phyloP scores from a whole-genome alignment of 2,888 invertebrate species.

The Zygothrica quintamaculata region DNA sequence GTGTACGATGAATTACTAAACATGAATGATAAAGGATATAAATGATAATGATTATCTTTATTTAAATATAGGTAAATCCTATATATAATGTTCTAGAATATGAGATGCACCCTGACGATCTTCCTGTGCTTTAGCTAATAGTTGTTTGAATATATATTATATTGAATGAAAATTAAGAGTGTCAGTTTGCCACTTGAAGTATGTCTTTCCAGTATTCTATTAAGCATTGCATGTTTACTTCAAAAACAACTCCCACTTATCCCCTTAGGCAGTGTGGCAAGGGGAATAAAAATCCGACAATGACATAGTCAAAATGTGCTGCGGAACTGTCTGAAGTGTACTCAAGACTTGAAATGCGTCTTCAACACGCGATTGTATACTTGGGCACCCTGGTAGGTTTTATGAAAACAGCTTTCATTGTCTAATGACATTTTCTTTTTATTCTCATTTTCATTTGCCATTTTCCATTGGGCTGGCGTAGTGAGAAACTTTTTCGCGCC shows the following conservation, averaged over 20 bases:
- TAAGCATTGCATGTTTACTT: too few species aligned
- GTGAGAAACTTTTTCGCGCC: conserved; percentile 63
- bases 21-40: too few species aligned
- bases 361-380: conserved; percentile 69
- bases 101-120: too few species aligned
- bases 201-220: conserved; percentile 3
- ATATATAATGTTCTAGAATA: too few species aligned
- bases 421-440: conserved; percentile 64
- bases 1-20: too few species aligned
- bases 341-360: conserved; percentile 70
- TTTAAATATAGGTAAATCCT: too few species aligned
- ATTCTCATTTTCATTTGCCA: conserved; percentile 53
- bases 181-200: conserved; percentile 15
- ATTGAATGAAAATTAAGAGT: conserved; percentile 30
- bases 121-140: too few species aligned
- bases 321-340: conserved; percentile 73
- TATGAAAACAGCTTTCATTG: conserved; percentile 41
- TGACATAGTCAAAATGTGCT: conserved; percentile 1
- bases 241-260: not conserved
- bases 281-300: not conserved
- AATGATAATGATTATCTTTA: too few species aligned
- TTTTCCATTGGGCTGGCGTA: conserved; percentile 23
- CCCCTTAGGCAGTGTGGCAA: too few species aligned
- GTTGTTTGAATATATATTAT: too few species aligned
- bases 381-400: conserved; percentile 29